Evolutionary conservation across 1,140 invertebrate species (phyloP).

Genomic region (Drusus annulatus): DNA sequence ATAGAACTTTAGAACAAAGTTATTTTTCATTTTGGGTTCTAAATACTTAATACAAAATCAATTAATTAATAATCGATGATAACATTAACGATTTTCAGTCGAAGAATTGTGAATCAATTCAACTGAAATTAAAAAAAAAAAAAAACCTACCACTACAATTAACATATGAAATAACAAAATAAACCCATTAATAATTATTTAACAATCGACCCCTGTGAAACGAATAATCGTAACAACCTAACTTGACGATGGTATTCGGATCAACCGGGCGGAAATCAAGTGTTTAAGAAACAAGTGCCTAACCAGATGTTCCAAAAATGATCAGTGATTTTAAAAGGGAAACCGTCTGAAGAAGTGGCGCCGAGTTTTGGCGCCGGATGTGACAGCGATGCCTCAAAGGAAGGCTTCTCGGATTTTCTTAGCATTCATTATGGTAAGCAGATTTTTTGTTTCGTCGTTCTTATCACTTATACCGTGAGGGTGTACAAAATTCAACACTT

Average conservation of each 20-base stretch:
- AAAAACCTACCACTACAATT: too few relatives aligned
- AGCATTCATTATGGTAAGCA: conserved; percentile 15
- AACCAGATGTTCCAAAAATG: conserved; percentile 29
- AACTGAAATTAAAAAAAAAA: too few relatives aligned
- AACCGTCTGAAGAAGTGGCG: conserved; percentile 38
- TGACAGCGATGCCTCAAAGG: conserved; percentile 38
- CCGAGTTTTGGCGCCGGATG: conserved; percentile 27
- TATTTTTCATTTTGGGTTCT: too few relatives aligned
- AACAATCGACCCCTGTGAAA: not conserved
- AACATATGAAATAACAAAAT: too few relatives aligned
- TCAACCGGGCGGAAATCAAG: not conserved
- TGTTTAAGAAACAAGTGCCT: not conserved
- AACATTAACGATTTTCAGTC: too few relatives aligned
- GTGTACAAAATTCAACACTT: too few relatives aligned
- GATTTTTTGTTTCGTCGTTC: not conserved
- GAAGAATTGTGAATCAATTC: too few relatives aligned
- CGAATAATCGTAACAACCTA: not conserved
- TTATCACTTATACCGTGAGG: too few relatives aligned
- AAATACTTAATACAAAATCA: too few relatives aligned
- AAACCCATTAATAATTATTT: too few relatives aligned
- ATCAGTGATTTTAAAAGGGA: conserved; percentile 20
- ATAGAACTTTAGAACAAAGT: too few relatives aligned
- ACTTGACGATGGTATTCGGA: not conserved
- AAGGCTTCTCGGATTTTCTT: conserved; percentile 41
- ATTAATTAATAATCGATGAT: too few relatives aligned